Evolutionary conservation across 2,888 invertebrate species (phyloP), one percentile per base, ranked within the genome.

Genomic region (Eretmocerus hayati): DNA sequence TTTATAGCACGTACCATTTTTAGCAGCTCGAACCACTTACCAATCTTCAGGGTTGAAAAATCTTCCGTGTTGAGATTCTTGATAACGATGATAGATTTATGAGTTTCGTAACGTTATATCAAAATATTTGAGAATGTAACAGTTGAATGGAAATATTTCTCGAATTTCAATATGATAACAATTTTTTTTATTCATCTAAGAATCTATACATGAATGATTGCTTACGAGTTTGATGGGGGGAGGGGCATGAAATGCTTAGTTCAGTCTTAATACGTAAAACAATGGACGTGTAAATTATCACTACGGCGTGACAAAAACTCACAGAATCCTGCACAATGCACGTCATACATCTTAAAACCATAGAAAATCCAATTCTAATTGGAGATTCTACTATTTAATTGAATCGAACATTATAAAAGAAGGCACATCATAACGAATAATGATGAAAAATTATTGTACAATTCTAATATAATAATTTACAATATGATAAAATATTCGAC

Each of bases 171-270:
- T 43, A 26, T 43, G 48, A 36, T 51, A 48, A 54, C 46, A 51
- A 19, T 22, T 49, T 48, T 54, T 51, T 47, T 54, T 53, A 39
- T 40, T 48, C 48, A 43, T 47, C 43, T 54, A 54, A 48, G 48
- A 51, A 43, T 46, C 37, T 48, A 46, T 54, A 54, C 51, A 54
- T 46, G 37, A 31, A 45, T 4, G 36, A 33, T 23, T 45, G 15
- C 18, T 41, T 22, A 33, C 22, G 39, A 31, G 31, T 32, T 22
- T 9, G 15, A 42, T 43, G 16, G 43, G 22, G 46, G 31, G 18
- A 15, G 41, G 33, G 30, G 37, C 43, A 46, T 36, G 32, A 46
- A 48, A 48, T 48, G 23, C 44, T 37, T 32, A 40, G 38, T 33
- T 50, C 50, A 53, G 53, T 53, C 53, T 53, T 35, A 44, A 42